These are phyloP conservation scores for Alcis repandata DNA, from an alignment of 2,888 invertebrate species.

Conservation along the genomic window DNA sequence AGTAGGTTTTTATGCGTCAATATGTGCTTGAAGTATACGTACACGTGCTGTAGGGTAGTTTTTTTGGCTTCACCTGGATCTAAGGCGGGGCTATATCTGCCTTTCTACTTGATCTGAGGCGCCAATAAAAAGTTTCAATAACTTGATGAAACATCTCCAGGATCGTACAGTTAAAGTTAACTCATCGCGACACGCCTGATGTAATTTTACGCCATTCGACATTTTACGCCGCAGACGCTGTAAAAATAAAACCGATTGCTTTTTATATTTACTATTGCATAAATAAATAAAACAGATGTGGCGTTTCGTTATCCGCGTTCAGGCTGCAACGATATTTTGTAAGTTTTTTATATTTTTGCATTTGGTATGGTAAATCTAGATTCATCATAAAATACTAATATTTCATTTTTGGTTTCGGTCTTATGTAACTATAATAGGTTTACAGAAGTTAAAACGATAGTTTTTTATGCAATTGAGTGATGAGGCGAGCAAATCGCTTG, in stretches of 20 bases:
- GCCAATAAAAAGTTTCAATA: too few species aligned
- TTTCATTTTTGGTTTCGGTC: not conserved
- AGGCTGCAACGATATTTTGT: conserved; percentile 35
- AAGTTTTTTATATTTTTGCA: conserved; percentile 28
- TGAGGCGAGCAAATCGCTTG: too few species aligned
- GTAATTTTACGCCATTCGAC: conserved; percentile 7
- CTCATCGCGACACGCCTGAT: not conserved
- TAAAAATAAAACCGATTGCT: conserved; percentile 23
- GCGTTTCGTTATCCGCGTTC: conserved; percentile 23
- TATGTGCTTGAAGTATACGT: too few species aligned
- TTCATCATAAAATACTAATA: too few species aligned
- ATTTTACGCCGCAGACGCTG: not conserved
- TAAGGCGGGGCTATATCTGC: too few species aligned
- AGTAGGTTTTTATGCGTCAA: too few species aligned
- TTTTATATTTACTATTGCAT: conserved; percentile 13
- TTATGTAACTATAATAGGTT: conserved; percentile 4
- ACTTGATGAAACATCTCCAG: too few species aligned
- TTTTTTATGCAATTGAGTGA: too few species aligned
- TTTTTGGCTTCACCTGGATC: too few species aligned
- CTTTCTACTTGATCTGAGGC: too few species aligned
- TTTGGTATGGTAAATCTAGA: conserved; percentile 23
- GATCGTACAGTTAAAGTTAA: not conserved
- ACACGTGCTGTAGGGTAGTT: too few species aligned
- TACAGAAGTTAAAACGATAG: too few species aligned
- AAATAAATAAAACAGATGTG: conserved; percentile 27